Conservation (phyloP, 2,888 invertebrate genomes). For the Himalopsyche japonica region DNA sequence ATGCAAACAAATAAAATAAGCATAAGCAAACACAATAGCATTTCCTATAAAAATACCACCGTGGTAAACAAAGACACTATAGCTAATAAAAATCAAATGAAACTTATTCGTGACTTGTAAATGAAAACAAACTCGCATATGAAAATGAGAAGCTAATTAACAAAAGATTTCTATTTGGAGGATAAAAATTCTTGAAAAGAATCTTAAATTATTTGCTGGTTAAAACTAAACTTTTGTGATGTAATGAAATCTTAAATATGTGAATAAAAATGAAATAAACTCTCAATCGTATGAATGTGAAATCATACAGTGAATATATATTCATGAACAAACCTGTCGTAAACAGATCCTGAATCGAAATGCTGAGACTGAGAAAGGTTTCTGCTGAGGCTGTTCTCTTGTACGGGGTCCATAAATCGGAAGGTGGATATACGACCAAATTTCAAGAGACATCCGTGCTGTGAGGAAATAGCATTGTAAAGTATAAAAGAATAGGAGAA, state of each 20-base stretch:
- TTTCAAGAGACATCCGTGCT: slow-evolving; percentile 84
- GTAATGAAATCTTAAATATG: not conserved
- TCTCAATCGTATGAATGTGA: not conserved
- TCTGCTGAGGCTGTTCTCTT: slow-evolving; percentile 77
- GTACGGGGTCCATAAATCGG: slow-evolving; percentile 81
- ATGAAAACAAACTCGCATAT: not conserved
- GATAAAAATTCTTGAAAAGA: too few species aligned
- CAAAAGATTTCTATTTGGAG: too few species aligned
- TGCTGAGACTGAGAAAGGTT: slow-evolving; percentile 74
- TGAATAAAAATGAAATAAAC: not conserved
- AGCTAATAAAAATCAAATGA: not conserved
- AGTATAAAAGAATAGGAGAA: not conserved
- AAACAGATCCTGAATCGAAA: slow-evolving; percentile 75
- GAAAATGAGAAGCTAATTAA: not conserved
- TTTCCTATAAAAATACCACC: not conserved
- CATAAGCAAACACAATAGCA: slow-evolving; percentile 47
- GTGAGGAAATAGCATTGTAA: slow-evolving; percentile 42
- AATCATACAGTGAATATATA: slow-evolving; percentile 30
- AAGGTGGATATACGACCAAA: slow-evolving; percentile 86
- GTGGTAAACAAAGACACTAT: not conserved
- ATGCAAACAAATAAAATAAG: slow-evolving; percentile 52
- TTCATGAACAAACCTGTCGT: slow-evolving; percentile 72
- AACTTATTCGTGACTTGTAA: not conserved
- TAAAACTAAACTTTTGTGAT: not conserved
- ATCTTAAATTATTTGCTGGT: too few species aligned